Conservation (phyloP, 2,888 invertebrate species). For the Muscina levida region DNA sequence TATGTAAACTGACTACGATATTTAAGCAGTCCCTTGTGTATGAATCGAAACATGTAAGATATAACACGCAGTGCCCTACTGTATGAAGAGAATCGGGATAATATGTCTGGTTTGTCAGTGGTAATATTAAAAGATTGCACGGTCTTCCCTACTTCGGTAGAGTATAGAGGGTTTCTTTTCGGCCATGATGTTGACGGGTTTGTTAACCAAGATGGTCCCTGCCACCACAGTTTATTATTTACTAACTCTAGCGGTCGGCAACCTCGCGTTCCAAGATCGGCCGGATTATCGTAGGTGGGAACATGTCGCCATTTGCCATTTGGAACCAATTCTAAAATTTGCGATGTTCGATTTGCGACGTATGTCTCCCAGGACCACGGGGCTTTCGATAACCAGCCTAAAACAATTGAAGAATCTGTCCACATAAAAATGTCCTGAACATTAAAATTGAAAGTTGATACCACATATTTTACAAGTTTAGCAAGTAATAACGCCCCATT, state of each 20-base stretch:
- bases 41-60: not conserved
- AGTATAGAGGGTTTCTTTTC: not conserved
- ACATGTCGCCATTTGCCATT: conserved; percentile 29
- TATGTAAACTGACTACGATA: not conserved
- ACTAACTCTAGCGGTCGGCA: conserved; percentile 13
- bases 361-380: not conserved
- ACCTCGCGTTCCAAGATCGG: conserved; percentile 46
- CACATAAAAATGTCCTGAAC: not conserved
- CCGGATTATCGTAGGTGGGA: conserved; percentile 33
- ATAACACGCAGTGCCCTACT: not conserved
- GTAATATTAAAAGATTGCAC: not conserved
- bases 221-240: conserved; percentile 26
- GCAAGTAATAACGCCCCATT: too few species aligned
- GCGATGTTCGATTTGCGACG: conserved; percentile 4
- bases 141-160: not conserved
- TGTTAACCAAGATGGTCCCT: conserved; percentile 21
- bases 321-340: conserved; percentile 6
- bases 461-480: too few species aligned
- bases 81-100: not conserved
- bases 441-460: too few species aligned
- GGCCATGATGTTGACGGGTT: not conserved
- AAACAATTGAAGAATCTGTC: not conserved
- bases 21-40: not conserved
- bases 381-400: not conserved
- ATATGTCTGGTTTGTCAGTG: not conserved